Base-by-base conservation (phyloP, 2,888 invertebrate genomes). In the Philhelius pedissequus region DNA sequence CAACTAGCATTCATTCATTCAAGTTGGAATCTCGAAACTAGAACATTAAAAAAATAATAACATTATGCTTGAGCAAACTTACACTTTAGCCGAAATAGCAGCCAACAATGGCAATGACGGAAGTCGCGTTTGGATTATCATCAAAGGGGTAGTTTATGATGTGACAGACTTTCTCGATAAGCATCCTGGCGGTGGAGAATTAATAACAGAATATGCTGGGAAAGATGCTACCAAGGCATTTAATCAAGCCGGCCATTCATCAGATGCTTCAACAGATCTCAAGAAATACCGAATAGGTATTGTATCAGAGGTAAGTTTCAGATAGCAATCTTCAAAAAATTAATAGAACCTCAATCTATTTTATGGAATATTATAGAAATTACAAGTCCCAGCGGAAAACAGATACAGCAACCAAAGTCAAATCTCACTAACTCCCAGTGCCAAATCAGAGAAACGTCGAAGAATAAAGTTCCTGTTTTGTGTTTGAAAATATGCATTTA, bases 111-210 rank as follows among this genome's bases (percentile, higher is more conserved):
- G 96, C 0, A 91, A 91, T 86, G 92, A 92, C 40, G 93, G 92
- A 4, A 88, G 92, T 0, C 92, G 92, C 0, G 89, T 92, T 0
- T 96, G 96, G 96, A 89, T 95, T 54, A 92, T 95, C 27, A 92
- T 94, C 87, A 94, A 93, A 87, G 94, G 95, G 88, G 89, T 88
- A 25, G 94, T 96, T 4, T 96, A 95, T 88, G 95, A 96, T 90
- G 93, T 95, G 86, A 94, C 95, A 2, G 91, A 92, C 8, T 95
- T 94, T 88, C 86, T 94, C 0, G 88, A 92, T 7, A 92, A 95
- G 94, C 96, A 96, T 91, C 96, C 96, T 0, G 96, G 95, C 0
- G 95, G 96, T 0, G 89, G 89, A 0, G 94, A 95, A 25, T 86
- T 93, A 13, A 91, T 96, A 40, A 87, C 91, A 18, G 95, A 95